Evolutionary conservation across 2,113 vertebrate species (phyloP).

Genomic region (Mastomys coucha): DNA sequence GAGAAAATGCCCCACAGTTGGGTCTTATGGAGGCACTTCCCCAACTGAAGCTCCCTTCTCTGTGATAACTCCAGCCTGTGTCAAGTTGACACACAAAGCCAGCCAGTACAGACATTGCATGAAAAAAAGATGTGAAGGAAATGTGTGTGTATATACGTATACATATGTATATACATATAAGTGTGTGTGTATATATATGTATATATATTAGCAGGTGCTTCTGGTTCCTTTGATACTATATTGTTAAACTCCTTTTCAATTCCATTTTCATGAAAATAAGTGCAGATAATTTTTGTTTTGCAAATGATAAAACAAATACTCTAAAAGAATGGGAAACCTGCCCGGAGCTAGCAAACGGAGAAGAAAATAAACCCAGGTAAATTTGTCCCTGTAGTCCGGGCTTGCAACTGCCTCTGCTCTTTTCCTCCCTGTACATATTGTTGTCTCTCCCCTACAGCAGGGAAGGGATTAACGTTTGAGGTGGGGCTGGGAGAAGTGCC

Average conservation of each 20-base stretch:
- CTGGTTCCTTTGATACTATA: neutral
- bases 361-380: neutral
- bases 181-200: too few relatives aligned
- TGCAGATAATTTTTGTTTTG: constrained; percentile 27
- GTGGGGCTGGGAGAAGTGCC: neutral
- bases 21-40: too few relatives aligned
- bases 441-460: neutral
- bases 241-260: neutral
- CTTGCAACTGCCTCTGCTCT: neutral
- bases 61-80: too few relatives aligned
- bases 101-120: too few relatives aligned
- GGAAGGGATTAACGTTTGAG: neutral
- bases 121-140: too few relatives aligned
- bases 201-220: neutral
- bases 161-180: too few relatives aligned
- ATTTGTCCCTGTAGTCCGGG: neutral
- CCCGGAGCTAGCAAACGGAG: neutral
- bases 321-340: constrained; percentile 9
- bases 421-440: neutral
- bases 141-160: too few relatives aligned
- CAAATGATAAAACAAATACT: constrained; percentile 26
- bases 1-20: too few relatives aligned
- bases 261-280: constrained; percentile 28
- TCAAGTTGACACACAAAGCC: too few relatives aligned
- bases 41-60: too few relatives aligned